A percentile compares a stretch with the other conserved stretches of the same genome.
These are phyloP conservation scores for Plodia interpunctella DNA, from an alignment of 1,140 invertebrate species.

Conservation along the genomic window DNA sequence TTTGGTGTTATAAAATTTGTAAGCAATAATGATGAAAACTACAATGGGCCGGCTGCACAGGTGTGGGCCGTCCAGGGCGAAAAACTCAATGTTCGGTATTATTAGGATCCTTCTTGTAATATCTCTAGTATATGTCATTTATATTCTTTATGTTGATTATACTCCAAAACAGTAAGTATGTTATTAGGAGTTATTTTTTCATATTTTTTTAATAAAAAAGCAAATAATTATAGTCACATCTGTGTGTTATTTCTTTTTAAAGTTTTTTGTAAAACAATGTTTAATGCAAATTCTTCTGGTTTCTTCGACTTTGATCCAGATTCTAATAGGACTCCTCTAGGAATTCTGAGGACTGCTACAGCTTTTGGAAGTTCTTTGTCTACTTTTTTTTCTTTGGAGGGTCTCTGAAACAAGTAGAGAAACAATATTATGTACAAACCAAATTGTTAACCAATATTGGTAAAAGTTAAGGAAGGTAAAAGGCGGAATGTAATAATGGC, in stretches of 20 bases:
- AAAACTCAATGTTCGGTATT: conserved; percentile 78
- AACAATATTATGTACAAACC: neutral
- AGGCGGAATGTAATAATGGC: too few species aligned
- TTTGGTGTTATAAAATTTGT: conserved; percentile 77
- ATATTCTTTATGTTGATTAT: conserved; percentile 69
- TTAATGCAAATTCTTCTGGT: conserved; percentile 37
- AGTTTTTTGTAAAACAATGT: conserved; percentile 39
- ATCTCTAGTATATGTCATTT: conserved; percentile 68
- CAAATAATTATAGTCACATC: conserved; percentile 12
- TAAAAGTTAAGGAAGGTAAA: too few species aligned
- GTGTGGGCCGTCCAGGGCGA: conserved; percentile 74
- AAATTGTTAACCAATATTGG: too few species aligned
- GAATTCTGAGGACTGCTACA: conserved; percentile 35
- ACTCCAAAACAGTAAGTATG: conserved; percentile 43
- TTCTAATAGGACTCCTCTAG: conserved; percentile 37
- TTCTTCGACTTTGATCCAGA: conserved; percentile 32
- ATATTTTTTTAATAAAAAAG: conserved; percentile 23
- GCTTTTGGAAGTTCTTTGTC: conserved; percentile 17
- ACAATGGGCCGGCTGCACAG: conserved; percentile 74
- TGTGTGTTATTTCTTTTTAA: conserved; percentile 17
- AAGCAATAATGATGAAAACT: conserved; percentile 68
- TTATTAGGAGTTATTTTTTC: conserved; percentile 18
- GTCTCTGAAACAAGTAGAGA: neutral
- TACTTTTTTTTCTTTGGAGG: conserved; percentile 4
- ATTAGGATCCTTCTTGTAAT: conserved; percentile 72